phyloP scores from a whole-genome alignment of 2,797 vertebrate species.

The Neostethus bicornis region DNA sequence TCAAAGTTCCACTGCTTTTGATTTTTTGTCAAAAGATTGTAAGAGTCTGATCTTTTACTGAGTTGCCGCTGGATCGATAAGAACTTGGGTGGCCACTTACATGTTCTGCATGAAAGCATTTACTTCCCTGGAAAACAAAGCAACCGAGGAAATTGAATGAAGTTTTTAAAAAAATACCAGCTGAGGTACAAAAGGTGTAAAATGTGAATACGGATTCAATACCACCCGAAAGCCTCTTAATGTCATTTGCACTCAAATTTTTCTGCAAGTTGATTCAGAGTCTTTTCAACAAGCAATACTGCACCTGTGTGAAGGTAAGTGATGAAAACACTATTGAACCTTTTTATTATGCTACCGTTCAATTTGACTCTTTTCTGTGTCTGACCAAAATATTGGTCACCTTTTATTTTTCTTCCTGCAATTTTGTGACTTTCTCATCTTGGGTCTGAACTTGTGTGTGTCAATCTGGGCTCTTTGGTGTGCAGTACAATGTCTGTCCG shows the following conservation, averaged over 20 bases:
- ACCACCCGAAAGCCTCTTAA: slow-evolving; percentile 39
- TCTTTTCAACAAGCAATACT: slow-evolving; percentile 19
- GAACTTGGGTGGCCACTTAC: slow-evolving; percentile 67
- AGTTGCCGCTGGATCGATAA: slow-evolving; percentile 63
- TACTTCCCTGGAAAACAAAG: slow-evolving; percentile 54
- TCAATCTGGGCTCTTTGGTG: too few species aligned
- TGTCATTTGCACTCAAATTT: slow-evolving; percentile 29
- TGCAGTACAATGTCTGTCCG: too few species aligned
- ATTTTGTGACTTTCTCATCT: too few species aligned
- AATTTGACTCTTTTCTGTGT: too few species aligned
- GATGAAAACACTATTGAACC: too few species aligned
- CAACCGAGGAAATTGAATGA: slow-evolving; percentile 38
- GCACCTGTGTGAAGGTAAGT: slow-evolving; percentile 15
- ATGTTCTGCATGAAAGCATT: slow-evolving; percentile 68
- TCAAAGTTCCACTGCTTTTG: slow-evolving; percentile 58
- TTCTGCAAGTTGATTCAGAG: slow-evolving; percentile 20
- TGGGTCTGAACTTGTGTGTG: too few species aligned
- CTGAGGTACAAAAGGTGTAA: slow-evolving; percentile 26
- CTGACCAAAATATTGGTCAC: too few species aligned
- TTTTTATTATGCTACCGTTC: too few species aligned
- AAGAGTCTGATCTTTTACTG: slow-evolving; percentile 53
- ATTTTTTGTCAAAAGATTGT: slow-evolving; percentile 52
- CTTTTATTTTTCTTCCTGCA: too few species aligned
- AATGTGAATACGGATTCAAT: slow-evolving; percentile 45
- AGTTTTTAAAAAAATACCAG: slow-evolving; percentile 39